Conservation (phyloP, 2,888 invertebrate species). For the Melieria picta region DNA sequence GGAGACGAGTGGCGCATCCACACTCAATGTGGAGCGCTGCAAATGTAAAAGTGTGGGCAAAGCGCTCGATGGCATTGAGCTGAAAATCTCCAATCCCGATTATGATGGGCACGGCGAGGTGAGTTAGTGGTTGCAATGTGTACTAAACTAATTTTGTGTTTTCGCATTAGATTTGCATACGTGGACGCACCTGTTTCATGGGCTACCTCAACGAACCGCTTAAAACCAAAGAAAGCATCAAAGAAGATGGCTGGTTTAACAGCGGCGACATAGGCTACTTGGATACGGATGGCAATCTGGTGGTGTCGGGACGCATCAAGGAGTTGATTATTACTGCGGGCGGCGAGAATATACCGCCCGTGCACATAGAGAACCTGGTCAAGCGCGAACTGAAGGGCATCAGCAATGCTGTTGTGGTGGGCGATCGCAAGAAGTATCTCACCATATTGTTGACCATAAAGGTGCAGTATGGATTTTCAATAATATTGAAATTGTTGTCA, state of each 20-base stretch:
- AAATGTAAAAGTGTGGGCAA: conserved; percentile 77
- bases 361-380: conserved; percentile 82
- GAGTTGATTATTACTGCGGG: conserved; percentile 94
- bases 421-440: conserved; percentile 87
- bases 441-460: conserved; percentile 84
- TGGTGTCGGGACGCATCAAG: conserved; percentile 79
- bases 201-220: conserved; percentile 80
- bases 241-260: conserved; percentile 83
- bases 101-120: conserved; percentile 81
- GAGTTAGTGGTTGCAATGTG: background rate
- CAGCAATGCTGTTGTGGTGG: conserved; percentile 86
- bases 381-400: conserved; percentile 78
- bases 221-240: conserved; percentile 79
- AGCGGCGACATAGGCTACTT: conserved; percentile 87
- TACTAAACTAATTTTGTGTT: background rate
- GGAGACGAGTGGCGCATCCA: conserved; percentile 83
- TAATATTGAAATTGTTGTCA: background rate
- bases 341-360: conserved; percentile 91
- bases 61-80: conserved; percentile 73
- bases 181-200: conserved; percentile 87
- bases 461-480: conserved; percentile 65
- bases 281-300: conserved; percentile 77
- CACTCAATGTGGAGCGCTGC: conserved; percentile 56
- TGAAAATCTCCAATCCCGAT: conserved; percentile 75
- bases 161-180: conserved; percentile 72